These are phyloP conservation scores for Gallinago media DNA, from an alignment of 2,113 vertebrate species.

Conservation along the genomic window DNA sequence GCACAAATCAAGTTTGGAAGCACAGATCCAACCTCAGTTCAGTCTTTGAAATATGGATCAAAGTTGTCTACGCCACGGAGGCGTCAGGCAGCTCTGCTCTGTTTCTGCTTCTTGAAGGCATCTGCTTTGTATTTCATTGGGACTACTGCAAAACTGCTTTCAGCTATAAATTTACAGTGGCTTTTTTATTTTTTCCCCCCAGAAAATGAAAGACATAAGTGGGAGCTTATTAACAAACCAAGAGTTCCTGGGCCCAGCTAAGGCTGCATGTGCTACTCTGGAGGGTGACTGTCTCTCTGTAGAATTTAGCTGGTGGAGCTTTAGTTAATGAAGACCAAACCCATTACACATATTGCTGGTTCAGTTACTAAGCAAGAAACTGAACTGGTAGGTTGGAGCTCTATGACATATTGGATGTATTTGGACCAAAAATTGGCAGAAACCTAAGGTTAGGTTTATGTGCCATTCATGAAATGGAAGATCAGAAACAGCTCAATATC, in stretches of 20 bases:
- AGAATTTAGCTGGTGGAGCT: not conserved
- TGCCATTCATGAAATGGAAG: not conserved
- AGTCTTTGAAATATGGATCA: not conserved
- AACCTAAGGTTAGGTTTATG: not conserved
- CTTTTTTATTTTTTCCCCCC: not conserved
- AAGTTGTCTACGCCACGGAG: not conserved
- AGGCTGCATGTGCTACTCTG: not conserved
- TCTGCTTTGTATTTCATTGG: not conserved
- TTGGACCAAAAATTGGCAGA: not conserved
- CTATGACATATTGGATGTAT: no score
- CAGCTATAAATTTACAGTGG: not conserved
- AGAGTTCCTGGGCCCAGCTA: not conserved
- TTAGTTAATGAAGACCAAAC: not conserved
- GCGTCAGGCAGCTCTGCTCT: not conserved
- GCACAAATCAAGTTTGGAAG: not conserved
- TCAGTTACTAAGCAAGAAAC: not conserved
- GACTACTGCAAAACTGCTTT: slow-evolving; percentile 3
- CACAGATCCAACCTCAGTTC: not conserved
- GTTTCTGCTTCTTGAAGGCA: not conserved
- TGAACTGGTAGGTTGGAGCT: not conserved
- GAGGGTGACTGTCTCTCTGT: not conserved
- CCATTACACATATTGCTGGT: not conserved
- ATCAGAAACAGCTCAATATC: not conserved
- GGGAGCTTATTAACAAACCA: not conserved
- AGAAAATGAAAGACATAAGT: not conserved